Percentiles rank a stretch among this genome's conserved stretches.
These are phyloP conservation scores for Girardinus metallicus DNA, from an alignment of 2,797 vertebrate species.

Conservation along the genomic window DNA sequence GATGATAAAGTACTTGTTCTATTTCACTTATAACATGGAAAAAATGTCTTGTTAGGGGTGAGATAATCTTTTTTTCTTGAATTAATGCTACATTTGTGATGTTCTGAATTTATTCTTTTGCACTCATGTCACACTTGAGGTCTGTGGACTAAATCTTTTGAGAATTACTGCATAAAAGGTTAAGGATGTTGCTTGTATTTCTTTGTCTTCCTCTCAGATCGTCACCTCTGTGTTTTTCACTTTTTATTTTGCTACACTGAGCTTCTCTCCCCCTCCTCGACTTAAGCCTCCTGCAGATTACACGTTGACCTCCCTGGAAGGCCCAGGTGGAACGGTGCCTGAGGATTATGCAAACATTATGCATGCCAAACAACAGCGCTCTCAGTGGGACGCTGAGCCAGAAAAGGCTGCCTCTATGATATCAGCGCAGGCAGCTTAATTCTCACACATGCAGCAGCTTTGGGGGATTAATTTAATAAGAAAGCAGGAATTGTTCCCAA, in stretches of 20 bases:
- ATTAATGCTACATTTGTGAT: neutral
- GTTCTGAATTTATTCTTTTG: neutral
- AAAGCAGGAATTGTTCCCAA: conserved; percentile 53
- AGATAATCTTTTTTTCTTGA: neutral
- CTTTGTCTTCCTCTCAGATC: conserved; percentile 11
- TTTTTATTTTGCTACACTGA: neutral
- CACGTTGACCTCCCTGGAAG: conserved; percentile 8
- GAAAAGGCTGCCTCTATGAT: conserved; percentile 51
- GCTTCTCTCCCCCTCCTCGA: conserved; percentile 6
- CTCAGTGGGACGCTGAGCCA: conserved; percentile 43
- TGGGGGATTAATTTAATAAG: conserved; percentile 71
- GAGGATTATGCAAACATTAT: conserved; percentile 66
- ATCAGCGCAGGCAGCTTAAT: conserved; percentile 62
- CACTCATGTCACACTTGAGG: neutral
- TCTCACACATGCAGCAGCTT: conserved; percentile 55
- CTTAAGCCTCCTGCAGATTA: conserved; percentile 21
- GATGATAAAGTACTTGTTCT: neutral
- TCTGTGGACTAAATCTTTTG: neutral
- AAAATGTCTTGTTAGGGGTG: too few species aligned
- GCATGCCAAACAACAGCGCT: conserved; percentile 51
- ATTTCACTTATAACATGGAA: too few species aligned
- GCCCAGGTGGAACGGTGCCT: conserved; percentile 43
- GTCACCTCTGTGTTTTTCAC: conserved; percentile 27
- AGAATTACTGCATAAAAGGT: neutral
- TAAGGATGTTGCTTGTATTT: neutral